Evolutionary conservation across 2,888 invertebrate species (phyloP).

Genomic region (Molorchus minor): DNA sequence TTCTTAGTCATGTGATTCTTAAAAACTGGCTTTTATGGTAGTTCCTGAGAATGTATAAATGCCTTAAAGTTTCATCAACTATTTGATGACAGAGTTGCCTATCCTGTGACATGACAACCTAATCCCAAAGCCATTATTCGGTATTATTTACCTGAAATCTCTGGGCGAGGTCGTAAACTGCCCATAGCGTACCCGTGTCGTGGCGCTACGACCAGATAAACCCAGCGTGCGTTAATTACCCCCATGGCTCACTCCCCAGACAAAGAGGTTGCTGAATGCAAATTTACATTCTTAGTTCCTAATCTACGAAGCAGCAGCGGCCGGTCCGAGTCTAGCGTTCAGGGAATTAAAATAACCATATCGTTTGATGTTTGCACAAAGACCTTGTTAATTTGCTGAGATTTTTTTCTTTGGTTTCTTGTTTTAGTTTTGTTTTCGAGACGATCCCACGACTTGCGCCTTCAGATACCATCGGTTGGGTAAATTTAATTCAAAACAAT

Average conservation of each 20-base stretch:
- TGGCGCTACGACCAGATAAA: slow-evolving; percentile 39
- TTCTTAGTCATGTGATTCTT: too few relatives aligned
- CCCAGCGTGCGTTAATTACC: slow-evolving; percentile 48
- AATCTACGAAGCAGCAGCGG: slow-evolving; percentile 35
- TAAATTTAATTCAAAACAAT: slow-evolving; percentile 48
- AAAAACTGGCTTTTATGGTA: too few relatives aligned
- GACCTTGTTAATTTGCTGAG: slow-evolving; percentile 46
- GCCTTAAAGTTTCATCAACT: background rate
- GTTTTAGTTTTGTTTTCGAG: slow-evolving; percentile 43
- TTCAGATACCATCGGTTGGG: slow-evolving; percentile 49
- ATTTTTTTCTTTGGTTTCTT: slow-evolving; percentile 30
- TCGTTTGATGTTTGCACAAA: slow-evolving; percentile 43
- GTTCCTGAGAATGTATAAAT: too few relatives aligned
- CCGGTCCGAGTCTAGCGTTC: slow-evolving; percentile 33
- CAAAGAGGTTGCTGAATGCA: slow-evolving; percentile 41
- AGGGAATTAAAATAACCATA: slow-evolving; percentile 38
- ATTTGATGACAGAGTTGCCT: too few relatives aligned
- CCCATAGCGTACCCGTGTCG: slow-evolving; percentile 33
- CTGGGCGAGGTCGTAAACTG: slow-evolving; percentile 32
- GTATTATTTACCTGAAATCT: slow-evolving; percentile 36
- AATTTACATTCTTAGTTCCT: slow-evolving; percentile 43
- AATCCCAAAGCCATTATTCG: slow-evolving; percentile 24
- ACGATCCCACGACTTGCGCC: slow-evolving; percentile 48
- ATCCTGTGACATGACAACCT: background rate
- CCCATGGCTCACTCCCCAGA: slow-evolving; percentile 32